phyloP scores from a whole-genome alignment of 1,140 invertebrate species.

The Phymastichus coffea region DNA sequence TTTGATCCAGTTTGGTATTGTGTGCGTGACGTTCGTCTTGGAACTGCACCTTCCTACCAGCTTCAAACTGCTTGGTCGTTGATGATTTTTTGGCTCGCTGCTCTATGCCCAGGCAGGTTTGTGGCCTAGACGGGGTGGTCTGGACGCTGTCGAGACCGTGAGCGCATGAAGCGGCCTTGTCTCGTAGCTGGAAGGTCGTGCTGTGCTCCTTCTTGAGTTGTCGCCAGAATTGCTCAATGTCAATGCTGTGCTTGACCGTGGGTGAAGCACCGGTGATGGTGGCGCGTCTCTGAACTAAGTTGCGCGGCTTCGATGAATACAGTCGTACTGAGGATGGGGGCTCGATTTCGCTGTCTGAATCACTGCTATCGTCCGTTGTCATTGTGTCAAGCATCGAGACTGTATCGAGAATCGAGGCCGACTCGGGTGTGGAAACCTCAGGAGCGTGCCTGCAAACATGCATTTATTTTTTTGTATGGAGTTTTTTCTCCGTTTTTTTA shows the following conservation, averaged over 20 bases:
- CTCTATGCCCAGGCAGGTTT: conserved; percentile 65
- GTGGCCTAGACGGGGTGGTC: conserved; percentile 55
- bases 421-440: conserved; percentile 47
- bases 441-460: conserved; percentile 36
- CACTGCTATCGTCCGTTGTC: conserved; percentile 49
- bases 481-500: neutral
- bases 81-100: conserved; percentile 39
- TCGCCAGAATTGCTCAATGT: conserved; percentile 72
- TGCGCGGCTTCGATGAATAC: conserved; percentile 75
- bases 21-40: conserved; percentile 32
- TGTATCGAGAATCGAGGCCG: conserved; percentile 45
- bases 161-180: conserved; percentile 71
- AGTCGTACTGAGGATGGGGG: conserved; percentile 55
- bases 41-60: conserved; percentile 46
- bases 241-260: conserved; percentile 65
- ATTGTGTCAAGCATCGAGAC: conserved; percentile 47
- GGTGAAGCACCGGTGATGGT: conserved; percentile 85
- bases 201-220: conserved; percentile 63
- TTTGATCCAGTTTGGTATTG: neutral
- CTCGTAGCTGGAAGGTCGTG: conserved; percentile 57
- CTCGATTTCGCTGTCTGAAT: conserved; percentile 47
- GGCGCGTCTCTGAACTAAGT: conserved; percentile 76
- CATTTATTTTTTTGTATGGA: neutral
- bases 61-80: conserved; percentile 26
- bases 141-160: conserved; percentile 65